Base-by-base conservation (phyloP, 2,797 vertebrate genomes). In the Trachops cirrhosus region DNA sequence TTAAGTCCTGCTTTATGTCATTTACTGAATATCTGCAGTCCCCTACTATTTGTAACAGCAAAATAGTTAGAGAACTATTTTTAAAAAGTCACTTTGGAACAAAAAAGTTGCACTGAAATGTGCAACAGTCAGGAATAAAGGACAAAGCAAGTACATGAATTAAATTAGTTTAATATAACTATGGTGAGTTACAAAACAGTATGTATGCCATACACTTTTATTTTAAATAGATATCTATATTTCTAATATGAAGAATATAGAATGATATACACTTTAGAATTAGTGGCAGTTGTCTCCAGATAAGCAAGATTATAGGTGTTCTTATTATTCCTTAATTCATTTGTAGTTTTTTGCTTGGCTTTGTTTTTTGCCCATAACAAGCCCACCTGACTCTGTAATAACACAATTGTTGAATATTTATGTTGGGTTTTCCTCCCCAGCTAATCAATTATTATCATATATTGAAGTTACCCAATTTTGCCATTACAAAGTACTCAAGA, bases 401-500 rank as follows among this genome's bases (percentile, higher is more conserved):
- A 48, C 9, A n/a, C 70, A 80, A 46, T 39, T 91, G 41, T n/a
- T 79, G 32, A 91, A 77, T 93, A 85, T 41, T 93, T 77, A 89
- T 64, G 22, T 77, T 80, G 44, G 10, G 93, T 93, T 64, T 89
- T 74, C 52, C 57, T 86, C 39, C 16, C 9, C 39, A 6, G 44
- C 26, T 80, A 92, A 79, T 86, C 7, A 86, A 57, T 86, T 79
- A 79, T 32, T 24, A 18, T 82, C 57, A 94, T 44, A 62, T 52
- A 82, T 15, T 90, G 82, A 92, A n/a, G 46, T 74, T 82, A 86
- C 22, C 12, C 18, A 86, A 59, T 15, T 52, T 48, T 85, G 24
- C 48, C n/a, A 86, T 68, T 79, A 84, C 5, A 93, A 86, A 94
- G 52, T 90, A 89, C 9, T 67, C 62, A 71, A 86, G 8, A 94